Evolutionary conservation across 2,888 invertebrate genomes (phyloP), one percentile per base, ranked within the genome.

Genomic region (Agrotis ipsilon): DNA sequence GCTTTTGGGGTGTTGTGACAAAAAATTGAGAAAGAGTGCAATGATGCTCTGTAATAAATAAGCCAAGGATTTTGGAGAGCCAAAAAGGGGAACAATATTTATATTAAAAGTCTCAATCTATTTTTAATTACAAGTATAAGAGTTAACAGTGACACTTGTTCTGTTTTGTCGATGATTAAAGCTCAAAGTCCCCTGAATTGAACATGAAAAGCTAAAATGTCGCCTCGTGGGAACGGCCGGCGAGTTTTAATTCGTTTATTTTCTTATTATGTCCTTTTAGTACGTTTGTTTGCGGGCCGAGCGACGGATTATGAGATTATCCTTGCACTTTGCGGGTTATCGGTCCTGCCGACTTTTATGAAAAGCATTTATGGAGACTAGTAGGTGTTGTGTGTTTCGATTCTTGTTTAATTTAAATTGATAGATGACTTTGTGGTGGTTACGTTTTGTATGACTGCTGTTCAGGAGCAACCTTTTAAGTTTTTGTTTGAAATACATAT

Each of bases 181-280:
- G 84, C 87, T 54, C 24, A 14, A 66, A 77, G 87, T 73, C 58
- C 68, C 83, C 85, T 68, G 69, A 74, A 84, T 82, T 74, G 78
- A 72, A 80, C 72, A 78, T 78, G 78, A 75, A 82, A 78, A 83
- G 83, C 76, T 75, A 88, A 89, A 88, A 88, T 86, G 88, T 89
- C 86, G 89, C 90, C 92, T 88, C 93, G 91, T 93, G 94, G 93
- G 94, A 94, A 92, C 87, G 80, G 85, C 85, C 89, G 86, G 87
- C 82, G 87, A 88, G 87, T 86, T 84, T 87, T 84, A 90, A 90
- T 91, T 89, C 88, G 89, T 89, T 92, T 90, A 88, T 89, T 91
- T 90, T 87, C 90, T 91, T 90, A 88, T 88, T 89, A 90, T 86
- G 89, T 88, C 75, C 75, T 79, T 82, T 84, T 78, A 75, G 86